Conservation (phyloP, 2,888 invertebrate genomes). For the Drosophila kanekoi region DNA sequence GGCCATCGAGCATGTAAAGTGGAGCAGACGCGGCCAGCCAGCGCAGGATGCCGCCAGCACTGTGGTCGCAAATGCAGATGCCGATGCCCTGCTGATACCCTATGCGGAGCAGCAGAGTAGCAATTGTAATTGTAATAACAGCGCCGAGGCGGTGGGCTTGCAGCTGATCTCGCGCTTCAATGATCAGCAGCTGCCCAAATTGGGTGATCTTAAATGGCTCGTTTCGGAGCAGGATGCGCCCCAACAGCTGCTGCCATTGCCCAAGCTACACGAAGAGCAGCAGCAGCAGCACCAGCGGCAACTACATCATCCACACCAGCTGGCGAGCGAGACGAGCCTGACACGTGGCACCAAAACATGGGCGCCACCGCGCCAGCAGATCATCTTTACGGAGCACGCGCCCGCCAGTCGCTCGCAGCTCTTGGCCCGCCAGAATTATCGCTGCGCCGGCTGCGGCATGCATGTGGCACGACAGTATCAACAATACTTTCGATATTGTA, state of each 20-base stretch:
- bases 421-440: constrained; percentile 90
- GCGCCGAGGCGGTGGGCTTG: constrained; percentile 92
- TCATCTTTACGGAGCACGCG: constrained; percentile 92
- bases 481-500: constrained; percentile 91
- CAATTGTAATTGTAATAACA: constrained; percentile 86
- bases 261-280: constrained; percentile 84
- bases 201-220: constrained; percentile 92
- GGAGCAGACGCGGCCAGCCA: constrained; percentile 84
- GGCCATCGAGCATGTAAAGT: constrained; percentile 91
- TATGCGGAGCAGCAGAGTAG: constrained; percentile 77
- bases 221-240: constrained; percentile 92
- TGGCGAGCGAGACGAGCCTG: constrained; percentile 81
- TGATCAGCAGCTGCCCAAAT: constrained; percentile 90
- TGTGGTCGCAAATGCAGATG: background rate
- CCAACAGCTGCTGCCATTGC: constrained; percentile 91
- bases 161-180: constrained; percentile 91
- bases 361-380: constrained; percentile 94
- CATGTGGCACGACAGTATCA: constrained; percentile 90
- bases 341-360: constrained; percentile 92
- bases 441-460: constrained; percentile 94
- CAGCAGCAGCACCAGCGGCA: constrained; percentile 53
- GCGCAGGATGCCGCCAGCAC: background rate
- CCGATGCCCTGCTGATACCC: constrained; percentile 42
- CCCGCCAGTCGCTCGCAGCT: constrained; percentile 88
- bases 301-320: constrained; percentile 14